A percentile compares a stretch with the other conserved stretches of the same genome.
Evolutionary conservation across 1,140 invertebrate species (phyloP).

Genomic region (Heliconius melpomene): DNA sequence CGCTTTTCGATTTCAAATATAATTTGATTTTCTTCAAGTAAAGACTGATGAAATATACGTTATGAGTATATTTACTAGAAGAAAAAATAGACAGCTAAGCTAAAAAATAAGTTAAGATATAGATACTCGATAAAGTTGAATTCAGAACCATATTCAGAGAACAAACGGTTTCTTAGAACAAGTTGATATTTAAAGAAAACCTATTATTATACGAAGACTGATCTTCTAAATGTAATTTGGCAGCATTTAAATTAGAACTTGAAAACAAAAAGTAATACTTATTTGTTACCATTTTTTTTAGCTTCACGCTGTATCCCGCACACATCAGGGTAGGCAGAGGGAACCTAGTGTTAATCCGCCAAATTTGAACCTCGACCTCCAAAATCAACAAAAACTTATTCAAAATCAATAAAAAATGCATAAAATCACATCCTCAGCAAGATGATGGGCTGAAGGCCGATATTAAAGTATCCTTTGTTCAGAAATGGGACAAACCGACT

Average conservation of each 20-base stretch:
- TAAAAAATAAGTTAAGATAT: neutral
- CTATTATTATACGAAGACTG: no score
- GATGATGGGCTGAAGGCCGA: slow-evolving; percentile 28
- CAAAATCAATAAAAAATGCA: slow-evolving; percentile 11
- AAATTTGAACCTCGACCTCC: neutral
- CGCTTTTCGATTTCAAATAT: slow-evolving; percentile 21
- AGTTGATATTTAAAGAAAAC: no score
- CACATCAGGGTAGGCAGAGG: no score
- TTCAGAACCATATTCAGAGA: neutral
- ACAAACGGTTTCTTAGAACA: no score
- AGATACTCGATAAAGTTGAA: neutral
- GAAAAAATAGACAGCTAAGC: neutral
- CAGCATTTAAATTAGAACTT: no score
- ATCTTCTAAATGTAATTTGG: no score
- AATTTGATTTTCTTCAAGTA: slow-evolving; percentile 2
- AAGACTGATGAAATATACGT: neutral
- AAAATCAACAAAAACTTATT: neutral
- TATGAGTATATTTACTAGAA: neutral
- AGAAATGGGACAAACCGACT: slow-evolving; percentile 41
- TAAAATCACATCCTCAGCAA: slow-evolving; percentile 28
- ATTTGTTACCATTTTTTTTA: no score
- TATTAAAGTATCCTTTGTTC: slow-evolving; percentile 53
- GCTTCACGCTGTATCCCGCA: no score
- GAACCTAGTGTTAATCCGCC: neutral
- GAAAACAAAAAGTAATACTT: no score